These are phyloP conservation scores for Siderastrea radians DNA, from an alignment of 92 coral and sea anemone genomes.

Conservation along the genomic window DNA sequence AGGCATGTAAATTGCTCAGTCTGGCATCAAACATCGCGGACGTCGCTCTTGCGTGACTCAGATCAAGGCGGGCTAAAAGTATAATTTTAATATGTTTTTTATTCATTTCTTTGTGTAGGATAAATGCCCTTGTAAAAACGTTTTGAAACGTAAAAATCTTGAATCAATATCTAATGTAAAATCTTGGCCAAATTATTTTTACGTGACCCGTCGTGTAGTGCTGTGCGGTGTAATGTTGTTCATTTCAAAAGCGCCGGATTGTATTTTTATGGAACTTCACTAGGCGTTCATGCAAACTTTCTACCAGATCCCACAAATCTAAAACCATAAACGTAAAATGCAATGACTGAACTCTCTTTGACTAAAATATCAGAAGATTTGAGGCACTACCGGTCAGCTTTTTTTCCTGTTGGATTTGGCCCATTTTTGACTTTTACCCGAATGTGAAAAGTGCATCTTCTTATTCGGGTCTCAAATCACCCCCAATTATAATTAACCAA, in stretches of 20 bases:
- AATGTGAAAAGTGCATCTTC: constrained; percentile 45
- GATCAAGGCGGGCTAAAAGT: too few relatives aligned
- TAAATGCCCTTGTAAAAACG: too few relatives aligned
- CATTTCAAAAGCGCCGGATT: constrained; percentile 47
- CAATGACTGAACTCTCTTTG: constrained; percentile 54
- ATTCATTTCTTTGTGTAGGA: too few relatives aligned
- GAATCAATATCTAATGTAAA: too few relatives aligned
- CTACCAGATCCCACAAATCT: constrained; percentile 44
- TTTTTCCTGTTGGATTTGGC: constrained; percentile 33
- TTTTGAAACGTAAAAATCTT: too few relatives aligned
- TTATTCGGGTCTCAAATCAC: constrained; percentile 45
- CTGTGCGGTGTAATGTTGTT: constrained; percentile 24
- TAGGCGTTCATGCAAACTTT: constrained; percentile 27
- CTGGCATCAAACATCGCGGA: too few relatives aligned
- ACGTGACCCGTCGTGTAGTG: too few relatives aligned
- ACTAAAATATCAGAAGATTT: constrained; percentile 62
- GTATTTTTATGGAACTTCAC: constrained; percentile 39
- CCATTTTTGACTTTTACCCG: constrained; percentile 16
- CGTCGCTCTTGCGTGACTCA: too few relatives aligned
- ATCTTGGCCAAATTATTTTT: too few relatives aligned
- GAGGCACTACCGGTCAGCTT: constrained; percentile 64
- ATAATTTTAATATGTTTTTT: too few relatives aligned
- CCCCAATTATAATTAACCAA: constrained; percentile 36
- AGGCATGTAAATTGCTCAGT: too few relatives aligned
- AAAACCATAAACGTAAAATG: constrained; percentile 24